These are phyloP conservation scores for Hymenopus coronatus DNA, from an alignment of 2,888 invertebrate species.

Conservation along the genomic window DNA sequence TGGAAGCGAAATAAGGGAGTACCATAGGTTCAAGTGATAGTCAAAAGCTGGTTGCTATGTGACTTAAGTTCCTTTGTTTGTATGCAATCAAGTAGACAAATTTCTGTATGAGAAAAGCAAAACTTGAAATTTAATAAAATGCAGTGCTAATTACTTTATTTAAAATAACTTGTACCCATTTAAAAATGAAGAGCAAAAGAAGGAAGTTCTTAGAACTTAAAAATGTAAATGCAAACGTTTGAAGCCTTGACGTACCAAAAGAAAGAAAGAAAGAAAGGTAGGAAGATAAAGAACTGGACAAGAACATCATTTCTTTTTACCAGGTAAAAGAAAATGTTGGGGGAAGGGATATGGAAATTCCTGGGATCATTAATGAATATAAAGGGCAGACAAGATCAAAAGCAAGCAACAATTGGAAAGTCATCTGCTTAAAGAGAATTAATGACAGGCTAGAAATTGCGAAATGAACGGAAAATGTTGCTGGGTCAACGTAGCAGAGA, in stretches of 20 bases:
- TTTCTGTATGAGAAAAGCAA: too few species aligned
- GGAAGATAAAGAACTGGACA: not conserved
- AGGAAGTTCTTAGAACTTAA: not conserved
- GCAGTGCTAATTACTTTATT: too few species aligned
- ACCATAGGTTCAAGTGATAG: too few species aligned
- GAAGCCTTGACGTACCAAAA: not conserved
- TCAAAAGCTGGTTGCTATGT: too few species aligned
- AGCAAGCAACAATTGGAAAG: not conserved
- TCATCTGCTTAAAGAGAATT: not conserved
- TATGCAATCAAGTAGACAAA: too few species aligned
- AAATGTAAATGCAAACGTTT: not conserved
- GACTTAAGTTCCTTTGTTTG: too few species aligned
- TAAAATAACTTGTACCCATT: too few species aligned
- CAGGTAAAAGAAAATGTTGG: not conserved
- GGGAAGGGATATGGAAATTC: not conserved
- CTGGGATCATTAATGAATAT: not conserved
- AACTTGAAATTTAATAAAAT: too few species aligned
- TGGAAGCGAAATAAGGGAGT: too few species aligned
- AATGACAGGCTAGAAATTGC: not conserved
- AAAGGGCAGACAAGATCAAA: not conserved
- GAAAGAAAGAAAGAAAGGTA: too few species aligned
- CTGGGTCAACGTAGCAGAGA: not conserved
- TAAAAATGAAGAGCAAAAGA: too few species aligned
- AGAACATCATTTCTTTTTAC: not conserved
- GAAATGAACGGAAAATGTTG: not conserved